A percentile compares a stretch with the other conserved stretches of the same genome.
phyloP scores from a whole-genome alignment of 2,888 invertebrate species.

The Calliopum simillimum region DNA sequence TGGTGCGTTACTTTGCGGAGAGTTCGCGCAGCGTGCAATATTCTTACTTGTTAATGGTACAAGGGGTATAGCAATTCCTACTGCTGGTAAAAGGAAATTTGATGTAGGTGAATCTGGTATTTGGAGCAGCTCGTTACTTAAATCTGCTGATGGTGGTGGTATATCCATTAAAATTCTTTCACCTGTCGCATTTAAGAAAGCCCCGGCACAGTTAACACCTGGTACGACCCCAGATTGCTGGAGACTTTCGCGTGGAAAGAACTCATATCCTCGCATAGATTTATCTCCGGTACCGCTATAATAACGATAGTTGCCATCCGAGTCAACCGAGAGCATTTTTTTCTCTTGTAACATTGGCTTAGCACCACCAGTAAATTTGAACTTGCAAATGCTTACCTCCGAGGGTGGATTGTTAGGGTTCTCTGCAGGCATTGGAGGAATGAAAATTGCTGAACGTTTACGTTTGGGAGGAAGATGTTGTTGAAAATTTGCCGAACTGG shows the following conservation, averaged over 20 bases:
- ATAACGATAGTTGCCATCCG: constrained; percentile 88
- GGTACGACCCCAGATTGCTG: constrained; percentile 72
- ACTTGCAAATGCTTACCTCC: constrained; percentile 92
- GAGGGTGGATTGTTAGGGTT: constrained; percentile 82
- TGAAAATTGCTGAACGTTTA: constrained; percentile 86
- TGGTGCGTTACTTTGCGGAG: constrained; percentile 15
- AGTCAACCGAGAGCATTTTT: constrained; percentile 91
- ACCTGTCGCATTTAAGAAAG: constrained; percentile 68
- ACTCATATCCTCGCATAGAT: constrained; percentile 81
- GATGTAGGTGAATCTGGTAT: constrained; percentile 62
- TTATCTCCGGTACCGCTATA: constrained; percentile 89
- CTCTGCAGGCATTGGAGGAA: constrained; percentile 83
- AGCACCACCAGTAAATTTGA: constrained; percentile 92
- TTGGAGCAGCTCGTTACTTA: constrained; percentile 63
- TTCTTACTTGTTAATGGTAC: constrained; percentile 34
- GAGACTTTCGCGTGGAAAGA: constrained; percentile 78
- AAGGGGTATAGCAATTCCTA: constrained; percentile 41
- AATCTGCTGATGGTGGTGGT: constrained; percentile 63
- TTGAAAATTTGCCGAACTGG: constrained; percentile 51
- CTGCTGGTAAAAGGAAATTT: constrained; percentile 48
- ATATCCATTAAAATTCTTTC: constrained; percentile 65
- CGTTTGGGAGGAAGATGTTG: constrained; percentile 70
- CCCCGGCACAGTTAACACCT: constrained; percentile 69
- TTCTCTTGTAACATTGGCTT: constrained; percentile 91
- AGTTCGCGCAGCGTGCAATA: constrained; percentile 41